phyloP scores from a whole-genome alignment of 1,140 invertebrate species.

The Zeugodacus cucurbitae region DNA sequence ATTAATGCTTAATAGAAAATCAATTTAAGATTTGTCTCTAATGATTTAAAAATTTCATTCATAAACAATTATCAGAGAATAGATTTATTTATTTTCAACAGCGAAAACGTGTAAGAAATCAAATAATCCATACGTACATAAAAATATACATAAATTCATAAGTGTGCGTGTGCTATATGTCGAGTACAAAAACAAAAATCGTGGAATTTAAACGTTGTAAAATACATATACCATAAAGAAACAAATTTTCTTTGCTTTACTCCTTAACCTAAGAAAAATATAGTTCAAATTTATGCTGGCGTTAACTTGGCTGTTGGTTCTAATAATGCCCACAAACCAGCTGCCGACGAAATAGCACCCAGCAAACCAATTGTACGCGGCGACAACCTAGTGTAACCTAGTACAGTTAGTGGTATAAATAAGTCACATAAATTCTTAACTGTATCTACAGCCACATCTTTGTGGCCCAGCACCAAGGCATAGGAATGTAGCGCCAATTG shows the following conservation, averaged over 20 bases:
- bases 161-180: neutral
- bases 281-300: conserved; percentile 67
- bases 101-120: neutral
- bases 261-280: neutral
- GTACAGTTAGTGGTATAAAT: conserved; percentile 82
- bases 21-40: no score
- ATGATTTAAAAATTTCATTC: no score
- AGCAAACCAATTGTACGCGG: conserved; percentile 79
- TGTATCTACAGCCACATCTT: conserved; percentile 80
- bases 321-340: conserved; percentile 78
- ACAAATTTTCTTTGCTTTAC: neutral
- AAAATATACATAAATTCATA: neutral
- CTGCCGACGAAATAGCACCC: conserved; percentile 81
- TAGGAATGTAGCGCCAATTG: conserved; percentile 66
- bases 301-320: conserved; percentile 77
- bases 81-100: neutral
- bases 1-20: no score
- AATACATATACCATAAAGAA: neutral
- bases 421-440: conserved; percentile 88
- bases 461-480: conserved; percentile 70
- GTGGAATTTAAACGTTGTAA: neutral
- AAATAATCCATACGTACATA: neutral
- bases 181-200: neutral
- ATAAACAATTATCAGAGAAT: neutral
- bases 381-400: conserved; percentile 80